Evolutionary conservation across 2,888 invertebrate genomes (phyloP).

Genomic region (Osmoderma eremita): DNA sequence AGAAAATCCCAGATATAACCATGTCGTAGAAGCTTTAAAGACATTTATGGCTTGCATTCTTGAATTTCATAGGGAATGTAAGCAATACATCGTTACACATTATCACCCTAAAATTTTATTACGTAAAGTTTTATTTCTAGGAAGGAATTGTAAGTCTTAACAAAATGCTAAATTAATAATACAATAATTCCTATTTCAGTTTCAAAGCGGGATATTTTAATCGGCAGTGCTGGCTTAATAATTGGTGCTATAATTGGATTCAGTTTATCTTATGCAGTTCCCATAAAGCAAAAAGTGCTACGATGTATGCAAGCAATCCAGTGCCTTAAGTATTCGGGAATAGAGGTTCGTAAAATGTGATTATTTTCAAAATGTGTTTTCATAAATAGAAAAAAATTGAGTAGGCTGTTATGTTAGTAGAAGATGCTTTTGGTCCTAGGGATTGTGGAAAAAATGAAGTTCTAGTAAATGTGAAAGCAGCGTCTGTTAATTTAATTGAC

Average conservation of each 20-base stretch:
- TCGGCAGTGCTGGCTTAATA: slow-evolving; percentile 62
- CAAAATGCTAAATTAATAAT: slow-evolving; percentile 15
- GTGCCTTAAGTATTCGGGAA: slow-evolving; percentile 63
- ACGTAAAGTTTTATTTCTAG: slow-evolving; percentile 52
- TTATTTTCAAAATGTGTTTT: not conserved
- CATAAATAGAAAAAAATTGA: slow-evolving; percentile 9
- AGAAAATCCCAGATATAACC: slow-evolving; percentile 52
- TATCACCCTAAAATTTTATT: slow-evolving; percentile 34
- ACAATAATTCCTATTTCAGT: slow-evolving; percentile 55
- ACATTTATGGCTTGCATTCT: slow-evolving; percentile 51
- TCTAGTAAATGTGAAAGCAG: slow-evolving; percentile 71
- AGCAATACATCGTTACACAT: slow-evolving; percentile 50
- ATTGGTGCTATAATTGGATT: slow-evolving; percentile 63
- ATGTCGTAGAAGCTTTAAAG: slow-evolving; percentile 51
- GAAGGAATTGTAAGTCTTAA: slow-evolving; percentile 55
- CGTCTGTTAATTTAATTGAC: slow-evolving; percentile 70
- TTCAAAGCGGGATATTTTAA: slow-evolving; percentile 62
- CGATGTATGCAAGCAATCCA: slow-evolving; percentile 65
- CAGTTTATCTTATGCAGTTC: slow-evolving; percentile 59
- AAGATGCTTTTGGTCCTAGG: slow-evolving; percentile 67
- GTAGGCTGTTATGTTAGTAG: slow-evolving; percentile 63
- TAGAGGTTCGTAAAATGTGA: slow-evolving; percentile 59
- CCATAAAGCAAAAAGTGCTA: slow-evolving; percentile 55
- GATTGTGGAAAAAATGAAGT: slow-evolving; percentile 67
- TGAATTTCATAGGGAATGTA: slow-evolving; percentile 50